Base-by-base conservation (phyloP, 2,113 vertebrate genomes). In the Thryonomys swinderianus region DNA sequence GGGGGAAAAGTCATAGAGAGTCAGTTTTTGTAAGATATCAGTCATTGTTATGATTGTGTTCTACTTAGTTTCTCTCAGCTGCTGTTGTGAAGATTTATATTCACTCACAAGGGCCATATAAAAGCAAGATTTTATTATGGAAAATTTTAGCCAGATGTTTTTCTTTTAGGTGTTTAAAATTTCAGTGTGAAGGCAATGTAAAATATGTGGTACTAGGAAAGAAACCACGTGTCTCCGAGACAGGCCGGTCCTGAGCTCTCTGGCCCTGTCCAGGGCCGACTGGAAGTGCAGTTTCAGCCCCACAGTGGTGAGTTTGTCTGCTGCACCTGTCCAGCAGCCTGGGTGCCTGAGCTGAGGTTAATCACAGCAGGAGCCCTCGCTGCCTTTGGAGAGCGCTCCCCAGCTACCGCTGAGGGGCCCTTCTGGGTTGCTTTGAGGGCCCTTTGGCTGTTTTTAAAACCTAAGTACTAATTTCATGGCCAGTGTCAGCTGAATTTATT, bases 371-470 rank as follows among this genome's bases (percentile, higher is more conserved):
- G 23, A 61, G 82, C 96, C 93, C 94, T 95, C 91, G 96, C 93
- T 95, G 96, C n/a, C 40, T 5, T 96, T 95, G 51, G 71, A 81
- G 64, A 27, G 67, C 30, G 97, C 96, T n/a, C 93, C 82, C 61
- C 69, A 85, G 91, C 88, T 80, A 20, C 73, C 55, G 88, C 96
- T 93, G 84, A 4, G 79, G 74, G 95, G 86, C 97, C 69, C 73
- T 93, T 90, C 61, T 98, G 91, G 67, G 59, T 88, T 90, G 82
- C 92, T 97, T 93, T 97, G 95, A 97, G 96, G 96, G 96, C 96
- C 96, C 95, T 96, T 97, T 84, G 96, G 90, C 96, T 95, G 96
- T 97, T 97, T 97, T 92, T 93, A 92, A 97, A 97, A 97, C 90
- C 90, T 96, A 97, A 97, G 90, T 96, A 97, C 96, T 97, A 95